Base-by-base conservation (phyloP, 2,113 vertebrate species). In the Prionailurus viverrinus region DNA sequence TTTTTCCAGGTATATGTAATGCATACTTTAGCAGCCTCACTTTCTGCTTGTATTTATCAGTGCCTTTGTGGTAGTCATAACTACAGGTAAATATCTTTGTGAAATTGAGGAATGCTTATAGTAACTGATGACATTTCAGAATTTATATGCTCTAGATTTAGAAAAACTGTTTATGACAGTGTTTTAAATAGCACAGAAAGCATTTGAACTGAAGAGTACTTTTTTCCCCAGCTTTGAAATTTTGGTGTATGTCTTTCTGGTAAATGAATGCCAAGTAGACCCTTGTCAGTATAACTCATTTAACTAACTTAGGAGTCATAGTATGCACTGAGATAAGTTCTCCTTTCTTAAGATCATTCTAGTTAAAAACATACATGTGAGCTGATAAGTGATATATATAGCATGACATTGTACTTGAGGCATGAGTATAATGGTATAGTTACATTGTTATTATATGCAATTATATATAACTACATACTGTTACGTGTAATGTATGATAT, bases 21-120 rank as follows among this genome's bases (percentile, higher is more conserved):
- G 99, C 99, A 99, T 98, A 99, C 99, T 9, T 98, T 99, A 98
- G 99, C 99, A 96, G 99, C 99, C 0, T 99, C 99, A 14, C 99
- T 99, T 91, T 99, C 99, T 81, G 99, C 99, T 98, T 99, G 99
- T 98, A 99, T 99, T 96, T 99, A 99, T 98, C 99, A 99, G 58
- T 99, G 99, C 98, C 99, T 99, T 97, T 99, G 99, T 98, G 99
- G 99, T 95, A 99, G 99, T 98, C 99, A 99, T 98, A 99, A 98
- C 95, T 99, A 99, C 99, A 99, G 99, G 99, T 99, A 99, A 98
- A 85, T 65, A n/a, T 78, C 55, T 83, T 97, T 89, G 4, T 96
- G 61, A 95, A 96, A 92, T 96, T 91, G 94, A 92, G 94, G n/a
- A 87, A 68, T 95, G 27, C 16, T 93, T 95, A 4, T 19, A 91